A percentile compares a stretch with the other conserved stretches of the same genome.
Evolutionary conservation across 2,113 vertebrate species (phyloP).

Genomic region (Corythoichthys intestinalis): DNA sequence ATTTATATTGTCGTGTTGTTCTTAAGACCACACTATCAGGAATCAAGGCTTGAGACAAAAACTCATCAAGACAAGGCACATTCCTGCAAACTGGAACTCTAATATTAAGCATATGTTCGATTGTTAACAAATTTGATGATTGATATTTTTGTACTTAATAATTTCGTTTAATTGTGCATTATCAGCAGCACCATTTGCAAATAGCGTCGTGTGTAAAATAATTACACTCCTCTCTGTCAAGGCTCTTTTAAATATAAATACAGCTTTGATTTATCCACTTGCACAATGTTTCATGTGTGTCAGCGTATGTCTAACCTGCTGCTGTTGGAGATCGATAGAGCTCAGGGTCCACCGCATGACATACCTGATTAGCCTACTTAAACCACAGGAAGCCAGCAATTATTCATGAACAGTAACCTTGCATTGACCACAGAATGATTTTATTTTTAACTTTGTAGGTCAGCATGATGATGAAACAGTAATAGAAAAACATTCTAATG

Average conservation of each 20-base stretch:
- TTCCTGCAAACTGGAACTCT: no score
- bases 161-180: not conserved
- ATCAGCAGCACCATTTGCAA: not conserved
- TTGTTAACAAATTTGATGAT: not conserved
- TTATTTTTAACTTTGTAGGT: not conserved
- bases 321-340: conserved; percentile 42
- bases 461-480: not conserved
- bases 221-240: conserved; percentile 7
- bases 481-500: not conserved
- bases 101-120: not conserved
- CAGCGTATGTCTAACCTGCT: conserved; percentile 4
- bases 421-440: not conserved
- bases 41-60: no score
- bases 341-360: conserved; percentile 39
- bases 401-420: conserved; percentile 38
- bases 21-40: no score
- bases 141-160: not conserved
- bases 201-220: not conserved
- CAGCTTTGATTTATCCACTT: conserved; percentile 6
- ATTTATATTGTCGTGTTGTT: not conserved
- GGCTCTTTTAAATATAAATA: conserved; percentile 23
- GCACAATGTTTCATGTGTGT: conserved; percentile 6
- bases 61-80: no score
- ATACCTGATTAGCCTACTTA: conserved; percentile 45
- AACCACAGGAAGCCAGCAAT: conserved; percentile 40